Evolutionary conservation across 2,797 vertebrate species (phyloP), one percentile per base, ranked within the genome.

Genomic region (Mus caroli): DNA sequence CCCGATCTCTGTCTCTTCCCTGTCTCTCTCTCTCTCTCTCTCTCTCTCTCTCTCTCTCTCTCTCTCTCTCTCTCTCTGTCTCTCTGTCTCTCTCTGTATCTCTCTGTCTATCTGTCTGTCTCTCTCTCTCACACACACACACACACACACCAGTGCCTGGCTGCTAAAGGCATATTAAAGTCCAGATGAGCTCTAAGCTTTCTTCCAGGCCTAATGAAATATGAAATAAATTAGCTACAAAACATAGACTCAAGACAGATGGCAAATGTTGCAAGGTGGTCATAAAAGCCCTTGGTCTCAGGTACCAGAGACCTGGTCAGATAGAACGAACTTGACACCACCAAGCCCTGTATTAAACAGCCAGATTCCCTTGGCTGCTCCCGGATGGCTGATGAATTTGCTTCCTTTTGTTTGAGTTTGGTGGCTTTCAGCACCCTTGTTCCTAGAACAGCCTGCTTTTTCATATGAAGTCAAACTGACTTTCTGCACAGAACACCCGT

Each of bases 221-320:
- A 34, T 85, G 64, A 96, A 96, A 82, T 88, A 94, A 96, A 96
- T 97, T 95, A 97, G 92, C 43, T 90, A 82, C 75, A 75, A 88
- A 88, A 79, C 71, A 86, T 10, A 93, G 71, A 19, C 54, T 90
- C 43, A 28, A 28, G 93, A 78, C 92, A 97, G 94, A 93, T 94
- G 90, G 94, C 88, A 95, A 93, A 90, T 90, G 52, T 34, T 88
- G 75, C 80, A 91, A 67, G 73, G 85, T 93, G 75, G 37, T 17
- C 60, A 94, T 90, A 86, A 95, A 94, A 95, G 92, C 78, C 54
- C 40, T 80, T 71, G 54, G 88, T 77, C n/a, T 96, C 92, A 79
- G 78, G 77, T 96, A 93, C 92, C 88, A 91, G 67, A 94, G 73
- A 46, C 88, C 76, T 50, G 92, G 77, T 90, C 88, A 92, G 40